These are phyloP conservation scores for Sclerurus mexicanus DNA, from an alignment of 2,113 vertebrate species.

Conservation along the genomic window DNA sequence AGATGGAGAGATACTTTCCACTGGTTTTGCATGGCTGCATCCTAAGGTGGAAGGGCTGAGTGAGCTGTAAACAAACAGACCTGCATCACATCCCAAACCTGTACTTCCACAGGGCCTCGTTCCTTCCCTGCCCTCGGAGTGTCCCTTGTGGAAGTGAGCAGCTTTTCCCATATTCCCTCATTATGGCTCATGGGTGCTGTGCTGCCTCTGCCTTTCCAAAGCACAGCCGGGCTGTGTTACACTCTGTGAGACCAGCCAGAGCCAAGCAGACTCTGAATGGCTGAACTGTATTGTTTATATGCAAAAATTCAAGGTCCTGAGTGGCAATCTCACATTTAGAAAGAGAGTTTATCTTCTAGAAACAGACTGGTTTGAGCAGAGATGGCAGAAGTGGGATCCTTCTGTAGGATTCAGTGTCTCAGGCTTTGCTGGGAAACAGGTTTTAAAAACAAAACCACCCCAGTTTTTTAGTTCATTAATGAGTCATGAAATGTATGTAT, in stretches of 20 bases:
- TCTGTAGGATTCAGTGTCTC: neutral
- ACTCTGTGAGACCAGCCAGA: neutral
- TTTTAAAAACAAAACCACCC: neutral
- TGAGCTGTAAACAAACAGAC: constrained; percentile 34
- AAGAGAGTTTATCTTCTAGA: neutral
- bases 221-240: neutral
- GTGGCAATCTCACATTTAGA: neutral
- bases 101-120: neutral
- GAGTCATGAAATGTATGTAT: neutral
- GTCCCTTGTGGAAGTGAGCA: neutral
- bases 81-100: constrained; percentile 19
- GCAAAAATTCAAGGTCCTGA: neutral
- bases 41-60: neutral
- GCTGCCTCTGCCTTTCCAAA: neutral
- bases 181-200: neutral
- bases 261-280: neutral
- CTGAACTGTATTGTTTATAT: neutral
- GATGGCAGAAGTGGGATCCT: neutral
- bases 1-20: constrained; percentile 5
- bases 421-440: neutral
- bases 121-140: constrained; percentile 27
- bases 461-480: neutral
- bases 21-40: constrained; percentile 23
- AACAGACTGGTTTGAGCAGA: neutral
- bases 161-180: neutral